Evolutionary conservation across 1,140 invertebrate genomes (phyloP), one percentile per base, ranked within the genome.

Genomic region (Drosophila sproati): DNA sequence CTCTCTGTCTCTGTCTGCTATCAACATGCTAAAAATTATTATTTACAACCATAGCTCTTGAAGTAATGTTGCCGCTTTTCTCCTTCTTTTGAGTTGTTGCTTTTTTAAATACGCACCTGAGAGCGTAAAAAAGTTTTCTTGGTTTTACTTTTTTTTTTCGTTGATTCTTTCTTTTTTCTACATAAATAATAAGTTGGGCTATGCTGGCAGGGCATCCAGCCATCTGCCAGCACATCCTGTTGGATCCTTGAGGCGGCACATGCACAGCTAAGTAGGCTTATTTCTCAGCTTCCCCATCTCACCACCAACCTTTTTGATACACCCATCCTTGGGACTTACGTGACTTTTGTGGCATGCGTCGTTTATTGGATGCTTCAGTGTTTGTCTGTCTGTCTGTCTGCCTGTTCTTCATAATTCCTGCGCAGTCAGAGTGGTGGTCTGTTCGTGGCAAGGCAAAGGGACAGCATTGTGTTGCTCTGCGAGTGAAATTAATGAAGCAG

Each of bases 401-500:
- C 32, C 35, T 39, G 61, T 55, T 51, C 10, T 54, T 70, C 63
- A 78, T 82, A 82, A 73, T 77, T 83, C 73, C 32, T 69, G 48
- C 51, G 39, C 39, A 12, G 7, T 7, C 39, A 41, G 39, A 41
- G 6, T 41, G 7, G 8, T 41, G 39, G 76, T 62, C 28, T 56
- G 54, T 20, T 20, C 10, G 29, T 32, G 1, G 10, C 39, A 7
- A 7, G 43, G 41, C 29, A n/a, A n/a, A 34, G 47, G 60, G 8
- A n/a, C 12, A 32, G 32, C 45, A 29, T 70, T 70, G 48, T 62
- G 47, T 70, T 12, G 50, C 55, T 32, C 55, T 66, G 47, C 77
- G 76, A 85, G 69, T 78, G 79, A 89, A 88, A 88, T 88, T 88
- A 88, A 88, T 88, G 83, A 88, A 88, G 83, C 83, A 89, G 85